These are phyloP conservation scores for Aporrectodea caliginosa DNA, from an alignment of 1,140 invertebrate species.

Conservation along the genomic window DNA sequence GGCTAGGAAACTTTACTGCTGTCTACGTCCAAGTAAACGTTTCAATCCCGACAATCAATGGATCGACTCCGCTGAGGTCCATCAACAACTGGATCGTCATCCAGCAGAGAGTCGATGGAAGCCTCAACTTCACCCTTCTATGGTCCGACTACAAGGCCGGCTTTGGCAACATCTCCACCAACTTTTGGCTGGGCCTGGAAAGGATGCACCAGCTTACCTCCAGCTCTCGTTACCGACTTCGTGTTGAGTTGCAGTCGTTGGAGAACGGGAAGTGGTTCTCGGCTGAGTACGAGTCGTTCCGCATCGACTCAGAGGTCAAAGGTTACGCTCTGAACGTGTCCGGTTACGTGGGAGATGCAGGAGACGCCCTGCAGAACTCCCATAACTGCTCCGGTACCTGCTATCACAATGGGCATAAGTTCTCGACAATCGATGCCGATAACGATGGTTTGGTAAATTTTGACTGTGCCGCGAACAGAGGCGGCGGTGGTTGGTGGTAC, in stretches of 20 bases:
- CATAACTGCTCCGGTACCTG: neutral
- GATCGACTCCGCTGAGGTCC: neutral
- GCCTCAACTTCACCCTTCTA: neutral
- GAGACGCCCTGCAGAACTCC: neutral
- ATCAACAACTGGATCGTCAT: constrained; percentile 4
- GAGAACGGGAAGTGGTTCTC: neutral
- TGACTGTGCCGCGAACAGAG: neutral
- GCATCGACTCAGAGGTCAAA: neutral
- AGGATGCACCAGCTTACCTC: neutral
- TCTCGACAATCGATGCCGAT: neutral
- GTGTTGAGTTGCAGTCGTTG: neutral
- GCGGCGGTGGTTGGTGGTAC: constrained; percentile 6
- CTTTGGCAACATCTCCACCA: constrained; percentile 4
- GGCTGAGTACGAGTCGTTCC: neutral
- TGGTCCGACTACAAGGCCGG: constrained; percentile 13
- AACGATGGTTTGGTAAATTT: neutral
- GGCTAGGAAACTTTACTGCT: neutral
- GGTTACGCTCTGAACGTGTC: neutral
- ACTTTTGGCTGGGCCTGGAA: constrained; percentile 19
- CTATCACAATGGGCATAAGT: neutral
- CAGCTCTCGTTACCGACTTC: neutral
- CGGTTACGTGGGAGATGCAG: neutral
- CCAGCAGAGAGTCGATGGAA: constrained; percentile 1
- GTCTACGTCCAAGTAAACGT: neutral
- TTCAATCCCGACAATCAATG: neutral